A percentile compares a stretch with the other conserved stretches of the same genome.
Evolutionary conservation across 2,113 vertebrate species (phyloP).

Genomic region (Rhinolophus ferrumequinum): DNA sequence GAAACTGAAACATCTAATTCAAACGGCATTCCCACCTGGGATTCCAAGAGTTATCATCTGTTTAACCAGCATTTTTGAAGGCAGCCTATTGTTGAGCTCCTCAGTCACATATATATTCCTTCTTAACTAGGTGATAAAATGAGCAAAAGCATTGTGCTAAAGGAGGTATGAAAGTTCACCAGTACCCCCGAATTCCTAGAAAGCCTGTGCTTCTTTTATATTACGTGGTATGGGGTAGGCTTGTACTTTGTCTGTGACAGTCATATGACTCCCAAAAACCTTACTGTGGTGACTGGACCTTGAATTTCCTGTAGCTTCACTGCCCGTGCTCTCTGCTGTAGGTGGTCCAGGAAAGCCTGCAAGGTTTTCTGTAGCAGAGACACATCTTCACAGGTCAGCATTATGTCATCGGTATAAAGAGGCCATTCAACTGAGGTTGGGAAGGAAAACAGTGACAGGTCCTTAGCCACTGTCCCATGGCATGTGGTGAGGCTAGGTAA

Average conservation of each 20-base stretch:
- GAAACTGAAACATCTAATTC: neutral
- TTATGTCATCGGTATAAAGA: neutral
- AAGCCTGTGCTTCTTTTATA: neutral
- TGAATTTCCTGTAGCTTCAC: neutral
- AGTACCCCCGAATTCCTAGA: neutral
- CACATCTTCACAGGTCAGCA: neutral
- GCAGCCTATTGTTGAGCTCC: neutral
- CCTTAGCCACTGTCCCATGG: too few relatives aligned
- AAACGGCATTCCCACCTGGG: neutral
- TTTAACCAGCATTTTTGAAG: neutral
- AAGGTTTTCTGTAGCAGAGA: neutral
- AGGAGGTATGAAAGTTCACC: neutral
- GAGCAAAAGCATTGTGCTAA: neutral
- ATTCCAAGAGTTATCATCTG: neutral
- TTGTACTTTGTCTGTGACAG: neutral
- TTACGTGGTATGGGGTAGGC: neutral
- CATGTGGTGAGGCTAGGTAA: too few relatives aligned
- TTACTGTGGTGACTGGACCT: too few relatives aligned
- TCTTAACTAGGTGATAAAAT: neutral
- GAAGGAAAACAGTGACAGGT: too few relatives aligned
- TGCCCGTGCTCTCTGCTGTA: neutral
- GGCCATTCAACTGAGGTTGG: neutral
- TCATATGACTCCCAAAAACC: neutral
- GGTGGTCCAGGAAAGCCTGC: neutral
- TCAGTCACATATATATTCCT: neutral